phyloP scores from a whole-genome alignment of 2,888 invertebrate genomes.

The Rhagonycha fulva region DNA sequence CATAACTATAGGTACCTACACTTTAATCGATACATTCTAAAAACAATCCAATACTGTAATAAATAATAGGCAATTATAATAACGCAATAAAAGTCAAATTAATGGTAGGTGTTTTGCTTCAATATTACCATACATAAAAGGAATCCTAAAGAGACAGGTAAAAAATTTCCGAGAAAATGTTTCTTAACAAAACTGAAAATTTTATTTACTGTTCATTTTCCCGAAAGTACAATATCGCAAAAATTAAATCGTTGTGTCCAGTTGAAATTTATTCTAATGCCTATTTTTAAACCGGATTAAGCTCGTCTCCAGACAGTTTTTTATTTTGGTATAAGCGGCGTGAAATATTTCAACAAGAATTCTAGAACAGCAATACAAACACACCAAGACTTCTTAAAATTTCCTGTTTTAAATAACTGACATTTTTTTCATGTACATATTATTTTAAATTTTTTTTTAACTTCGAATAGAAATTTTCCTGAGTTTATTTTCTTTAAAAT shows the following conservation, averaged over 20 bases:
- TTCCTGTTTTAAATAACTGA: background rate
- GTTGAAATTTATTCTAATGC: constrained; percentile 20
- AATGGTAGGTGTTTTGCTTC: background rate
- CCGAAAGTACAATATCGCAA: background rate
- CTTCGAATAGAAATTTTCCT: background rate
- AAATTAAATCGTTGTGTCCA: constrained; percentile 14
- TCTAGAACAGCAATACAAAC: background rate
- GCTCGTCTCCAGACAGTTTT: constrained; percentile 18
- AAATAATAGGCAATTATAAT: background rate
- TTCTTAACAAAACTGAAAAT: background rate
- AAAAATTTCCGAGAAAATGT: background rate
- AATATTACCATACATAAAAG: background rate
- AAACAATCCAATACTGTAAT: background rate
- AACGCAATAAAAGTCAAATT: background rate
- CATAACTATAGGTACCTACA: background rate
- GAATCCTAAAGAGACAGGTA: background rate
- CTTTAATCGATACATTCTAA: background rate
- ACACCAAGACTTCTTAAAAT: background rate
- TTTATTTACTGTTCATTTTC: background rate
- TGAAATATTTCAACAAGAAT: constrained; percentile 19
- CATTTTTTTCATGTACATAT: background rate
- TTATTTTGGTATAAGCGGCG: constrained; percentile 9
- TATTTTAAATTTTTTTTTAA: background rate
- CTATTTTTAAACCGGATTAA: constrained; percentile 29
- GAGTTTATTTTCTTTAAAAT: background rate